These are phyloP conservation scores for Pangasianodon gigas DNA, from an alignment of 2,113 vertebrate genomes.

Conservation along the genomic window DNA sequence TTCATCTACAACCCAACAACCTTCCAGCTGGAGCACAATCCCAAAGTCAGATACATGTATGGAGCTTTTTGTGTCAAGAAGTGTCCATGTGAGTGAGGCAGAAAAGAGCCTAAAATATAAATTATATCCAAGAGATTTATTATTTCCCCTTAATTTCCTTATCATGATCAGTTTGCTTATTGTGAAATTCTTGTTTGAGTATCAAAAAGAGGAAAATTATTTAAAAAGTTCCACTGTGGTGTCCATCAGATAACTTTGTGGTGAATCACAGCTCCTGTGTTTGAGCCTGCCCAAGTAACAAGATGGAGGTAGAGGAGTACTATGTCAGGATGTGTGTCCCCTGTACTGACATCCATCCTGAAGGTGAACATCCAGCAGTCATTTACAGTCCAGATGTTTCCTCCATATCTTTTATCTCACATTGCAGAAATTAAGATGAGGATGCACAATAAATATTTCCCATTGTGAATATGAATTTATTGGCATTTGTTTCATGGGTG, in stretches of 20 bases:
- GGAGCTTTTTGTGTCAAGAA: constrained; percentile 86
- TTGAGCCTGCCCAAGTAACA: constrained; percentile 91
- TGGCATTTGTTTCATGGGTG: not conserved
- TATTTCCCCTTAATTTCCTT: not conserved
- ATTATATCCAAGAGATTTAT: not conserved
- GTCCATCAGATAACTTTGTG: constrained; percentile 88
- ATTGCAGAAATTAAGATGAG: not conserved
- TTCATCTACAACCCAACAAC: constrained; percentile 95
- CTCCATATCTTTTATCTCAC: not conserved
- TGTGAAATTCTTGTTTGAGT: not conserved
- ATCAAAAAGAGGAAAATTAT: too few relatives aligned
- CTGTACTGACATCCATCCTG: constrained; percentile 94
- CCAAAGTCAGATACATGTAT: constrained; percentile 92
- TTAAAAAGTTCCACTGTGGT: not conserved
- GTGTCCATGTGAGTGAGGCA: constrained; percentile 63
- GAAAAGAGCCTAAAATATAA: not conserved
- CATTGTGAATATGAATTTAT: not conserved
- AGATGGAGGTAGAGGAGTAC: constrained; percentile 96
- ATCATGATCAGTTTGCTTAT: not conserved
- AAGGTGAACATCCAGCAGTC: constrained; percentile 75
- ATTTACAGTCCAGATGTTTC: not conserved
- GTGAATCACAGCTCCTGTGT: constrained; percentile 96
- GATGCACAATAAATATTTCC: not conserved
- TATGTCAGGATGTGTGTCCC: constrained; percentile 94
- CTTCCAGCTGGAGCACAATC: constrained; percentile 91